Evolutionary conservation across 2,888 invertebrate genomes (phyloP), one percentile per base, ranked within the genome.

Genomic region (Calameuta pallipes): DNA sequence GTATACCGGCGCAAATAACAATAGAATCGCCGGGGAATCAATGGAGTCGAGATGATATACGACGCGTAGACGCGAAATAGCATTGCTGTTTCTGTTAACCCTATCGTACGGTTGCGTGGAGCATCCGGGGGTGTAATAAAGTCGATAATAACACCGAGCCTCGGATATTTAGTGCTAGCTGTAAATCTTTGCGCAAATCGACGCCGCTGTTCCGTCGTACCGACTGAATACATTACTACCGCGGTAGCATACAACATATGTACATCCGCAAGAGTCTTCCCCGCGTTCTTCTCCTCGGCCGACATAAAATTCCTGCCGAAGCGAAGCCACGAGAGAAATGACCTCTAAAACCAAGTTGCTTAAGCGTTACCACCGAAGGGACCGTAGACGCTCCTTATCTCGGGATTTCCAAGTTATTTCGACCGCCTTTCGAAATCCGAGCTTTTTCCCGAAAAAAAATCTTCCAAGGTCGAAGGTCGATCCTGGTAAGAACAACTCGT

Each of bases 161-260:
- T 84, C 77, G 87, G 87, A 90, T 90, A 90, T 90, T 89, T 89
- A 89, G 89, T 89, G 86, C 85, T 86, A 84, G 87, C 83, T 88
- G 88, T 90, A 89, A 89, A 90, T 90, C 90, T 89, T 83, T 80
- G 74, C 31, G 86, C 86, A 88, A 88, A 88, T 89, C 89, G 89
- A 87, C 87, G 87, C 86, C 85, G 87, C 84, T 83, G 86, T 85
- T 86, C 84, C 86, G 83, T 85, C 85, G 85, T 78, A 81, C 83
- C 82, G 85, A 80, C 84, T 83, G 87, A 88, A 87, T 88, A 86
- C 86, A 85, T 89, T 88, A 87, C 87, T 83, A 85, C 85, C 85
- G 83, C 80, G 83, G 85, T 85, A 84, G 86, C 85, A 31, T 75
- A 37, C 76, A 75, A 77, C 75, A 76, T 74, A 78, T 79, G 76